Base-by-base conservation (phyloP, 2,888 invertebrate genomes). In the Leuctra nigra region DNA sequence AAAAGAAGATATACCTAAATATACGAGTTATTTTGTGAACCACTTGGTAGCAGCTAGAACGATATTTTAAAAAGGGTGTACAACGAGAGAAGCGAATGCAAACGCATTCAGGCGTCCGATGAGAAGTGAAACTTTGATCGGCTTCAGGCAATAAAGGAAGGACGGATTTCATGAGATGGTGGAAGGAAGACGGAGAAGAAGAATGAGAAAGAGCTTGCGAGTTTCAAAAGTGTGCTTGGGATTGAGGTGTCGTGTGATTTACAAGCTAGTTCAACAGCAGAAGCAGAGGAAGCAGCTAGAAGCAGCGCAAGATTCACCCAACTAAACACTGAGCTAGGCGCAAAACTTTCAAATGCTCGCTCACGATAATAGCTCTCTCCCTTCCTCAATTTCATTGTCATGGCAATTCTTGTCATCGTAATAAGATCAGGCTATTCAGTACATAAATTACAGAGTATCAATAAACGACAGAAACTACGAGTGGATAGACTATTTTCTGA, bases 1-100 rank as follows among this genome's bases (percentile, higher is more conserved):
- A 67, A 67, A 66, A 67, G 67, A 66, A 66, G 67, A 67, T 66
- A 67, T 65, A 67, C n/a, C n/a, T n/a, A n/a, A n/a, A n/a, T n/a
- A n/a, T n/a, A n/a, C n/a, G 65, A 66, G 64, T 67, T 67, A 67
- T 67, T 66, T 67, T 64, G 65, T 62, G 66, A 67, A 66, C 65
- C 67, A 66, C 64, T 64, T 63, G 57, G 63, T 62, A 61, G 60
- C n/a, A n/a, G n/a, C n/a, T 57, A 61, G 57, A 59, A 60, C 64
- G 63, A 65, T 66, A 66, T 65, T 66, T 66, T 66, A 65, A 65
- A 66, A 65, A 65, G 63, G 63, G 62, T 54, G 60, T 61, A 58
- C 61, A 62, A 60, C 55, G 23, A 39, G 25, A 23, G 33, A 54
- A 18, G 46, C 41, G 53, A 16, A 25, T 11, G 50, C 33, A 46